phyloP scores from a whole-genome alignment of 64 coral and sea anemone genomes.

The Pachyseris speciosa region DNA sequence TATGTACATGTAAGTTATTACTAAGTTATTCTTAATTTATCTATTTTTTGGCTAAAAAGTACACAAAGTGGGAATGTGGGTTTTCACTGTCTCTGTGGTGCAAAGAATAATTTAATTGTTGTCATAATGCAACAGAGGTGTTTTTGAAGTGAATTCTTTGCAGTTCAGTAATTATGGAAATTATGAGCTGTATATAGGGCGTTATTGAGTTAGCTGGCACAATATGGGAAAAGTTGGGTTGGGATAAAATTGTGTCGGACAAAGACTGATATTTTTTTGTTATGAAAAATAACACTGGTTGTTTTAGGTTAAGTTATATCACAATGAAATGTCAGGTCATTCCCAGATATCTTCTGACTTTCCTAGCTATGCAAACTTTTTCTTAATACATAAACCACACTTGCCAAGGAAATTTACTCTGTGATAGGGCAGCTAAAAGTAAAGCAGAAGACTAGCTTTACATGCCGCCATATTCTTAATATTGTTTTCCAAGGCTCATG shows the following conservation, averaged over 20 bases:
- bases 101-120: neutral
- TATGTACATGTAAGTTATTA: conserved; percentile 42
- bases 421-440: too few relatives aligned
- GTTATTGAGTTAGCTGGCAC: neutral
- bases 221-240: neutral
- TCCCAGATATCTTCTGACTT: neutral
- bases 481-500: too few relatives aligned
- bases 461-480: too few relatives aligned
- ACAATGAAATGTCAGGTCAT: neutral
- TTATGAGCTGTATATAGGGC: too few relatives aligned
- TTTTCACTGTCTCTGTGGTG: neutral
- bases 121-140: neutral
- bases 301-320: neutral
- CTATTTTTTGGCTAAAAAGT: conserved; percentile 2
- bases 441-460: too few relatives aligned
- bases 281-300: neutral
- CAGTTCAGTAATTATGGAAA: neutral
- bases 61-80: neutral
- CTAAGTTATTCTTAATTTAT: conserved; percentile 64
- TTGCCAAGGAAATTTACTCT: too few relatives aligned
- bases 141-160: neutral
- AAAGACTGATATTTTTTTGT: conserved; percentile 30
- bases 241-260: neutral
- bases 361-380: neutral
- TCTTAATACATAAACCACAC: neutral